Base-by-base conservation (phyloP, 2,888 invertebrate genomes). In the Drosophila antonietae region DNA sequence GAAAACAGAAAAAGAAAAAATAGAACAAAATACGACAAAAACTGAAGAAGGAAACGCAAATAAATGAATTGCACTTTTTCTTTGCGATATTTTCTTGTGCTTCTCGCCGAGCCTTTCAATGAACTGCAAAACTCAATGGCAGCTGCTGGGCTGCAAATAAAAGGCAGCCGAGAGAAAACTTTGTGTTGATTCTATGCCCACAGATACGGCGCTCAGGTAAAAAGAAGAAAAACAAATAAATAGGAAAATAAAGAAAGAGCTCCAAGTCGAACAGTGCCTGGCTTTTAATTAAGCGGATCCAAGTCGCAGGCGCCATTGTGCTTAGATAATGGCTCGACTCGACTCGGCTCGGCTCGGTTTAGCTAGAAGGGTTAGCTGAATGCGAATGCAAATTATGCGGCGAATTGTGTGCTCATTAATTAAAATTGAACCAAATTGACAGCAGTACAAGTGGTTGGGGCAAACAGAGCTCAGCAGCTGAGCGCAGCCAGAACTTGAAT, bases 11-110 rank as follows among this genome's bases (percentile, higher is more conserved):
- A 20, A 23, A n/a, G 37, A 62, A 51, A 18, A 20, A 33, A 20
- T 23, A n/a, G 31, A 62, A 51, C 44, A 60, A 37, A 61, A 35
- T 31, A 39, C 41, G 15, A 63, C 39, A 57, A 58, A 72, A 75
- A 59, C 76, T 74, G 71, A 70, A 88, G 88, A 89, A 89, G 88
- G 86, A 87, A 86, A 83, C 73, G 80, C 85, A 84, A 80, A 84
- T 88, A 89, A 89, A 90, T 90, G 83, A 86, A 89, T 86, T 90
- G 89, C 90, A 90, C 86, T 83, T 82, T 89, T 86, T 83, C 88
- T 90, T 88, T 90, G 74, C 66, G 41, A 75, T 71, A 80, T 75
- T 81, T 83, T 87, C 85, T 82, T 89, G 71, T 86, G 72, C 83
- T 68, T 65, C 73, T 59, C 39, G 23, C 61, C 65, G 64, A 49